Percentiles rank a stretch among this genome's conserved stretches.
These are phyloP conservation scores for Sinelater perroti DNA, from an alignment of 2,888 invertebrate species.

Conservation along the genomic window DNA sequence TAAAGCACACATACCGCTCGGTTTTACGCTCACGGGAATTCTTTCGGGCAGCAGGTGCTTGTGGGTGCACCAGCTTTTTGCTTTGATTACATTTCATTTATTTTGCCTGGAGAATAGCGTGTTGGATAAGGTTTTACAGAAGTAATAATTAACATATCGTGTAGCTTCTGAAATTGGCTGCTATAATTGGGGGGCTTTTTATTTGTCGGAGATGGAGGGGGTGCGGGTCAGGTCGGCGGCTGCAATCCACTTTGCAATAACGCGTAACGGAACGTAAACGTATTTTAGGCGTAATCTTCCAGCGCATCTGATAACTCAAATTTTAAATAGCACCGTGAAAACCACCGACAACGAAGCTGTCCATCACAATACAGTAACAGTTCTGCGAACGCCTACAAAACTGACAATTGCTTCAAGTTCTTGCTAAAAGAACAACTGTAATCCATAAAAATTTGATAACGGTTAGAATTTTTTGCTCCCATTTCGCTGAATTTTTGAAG, in stretches of 20 bases:
- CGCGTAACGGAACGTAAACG: conserved; percentile 3
- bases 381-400: conserved; percentile 37
- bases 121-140: conserved; percentile 39
- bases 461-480: too few relatives aligned
- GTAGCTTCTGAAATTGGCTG: conserved; percentile 44
- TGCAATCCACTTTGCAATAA: conserved; percentile 3
- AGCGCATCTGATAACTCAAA: too few relatives aligned
- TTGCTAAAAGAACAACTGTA: too few relatives aligned
- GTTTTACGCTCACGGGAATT: conserved; percentile 37
- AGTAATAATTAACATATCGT: conserved; percentile 47
- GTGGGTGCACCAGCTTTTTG: conserved; percentile 41
- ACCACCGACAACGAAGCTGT: conserved; percentile 33
- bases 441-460: too few relatives aligned
- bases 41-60: conserved; percentile 37
- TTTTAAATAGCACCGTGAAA: too few relatives aligned
- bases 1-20: conserved; percentile 6
- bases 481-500: too few relatives aligned
- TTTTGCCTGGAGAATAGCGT: conserved; percentile 36
- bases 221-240: too few relatives aligned
- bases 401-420: conserved; percentile 38
- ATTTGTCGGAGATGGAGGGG: too few relatives aligned
- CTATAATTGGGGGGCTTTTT: conserved; percentile 35
- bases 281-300: conserved; percentile 6
- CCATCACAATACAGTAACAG: too few relatives aligned
- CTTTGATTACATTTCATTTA: conserved; percentile 38